Conservation (phyloP, 2,797 vertebrate genomes). For the Eleutherodactylus coqui region DNA sequence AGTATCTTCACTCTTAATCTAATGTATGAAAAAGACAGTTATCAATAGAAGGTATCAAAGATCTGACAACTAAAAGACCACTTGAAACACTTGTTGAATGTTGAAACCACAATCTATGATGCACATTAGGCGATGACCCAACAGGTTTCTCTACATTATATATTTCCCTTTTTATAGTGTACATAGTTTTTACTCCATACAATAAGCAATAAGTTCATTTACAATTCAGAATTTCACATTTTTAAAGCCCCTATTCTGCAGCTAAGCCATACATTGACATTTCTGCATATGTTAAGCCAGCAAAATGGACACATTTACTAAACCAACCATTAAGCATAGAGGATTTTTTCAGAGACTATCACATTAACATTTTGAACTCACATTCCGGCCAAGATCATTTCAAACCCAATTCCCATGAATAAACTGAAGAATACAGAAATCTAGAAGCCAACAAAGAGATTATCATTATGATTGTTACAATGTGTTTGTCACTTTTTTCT, state of each 20-base stretch:
- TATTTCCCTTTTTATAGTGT: not conserved
- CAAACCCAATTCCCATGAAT: conserved; percentile 15
- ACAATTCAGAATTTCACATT: not conserved
- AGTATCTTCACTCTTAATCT: not conserved
- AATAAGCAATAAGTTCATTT: not conserved
- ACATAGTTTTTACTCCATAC: not conserved
- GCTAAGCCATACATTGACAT: not conserved
- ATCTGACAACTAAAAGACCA: not conserved
- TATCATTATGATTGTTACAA: conserved; percentile 38
- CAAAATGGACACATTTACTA: conserved; percentile 1
- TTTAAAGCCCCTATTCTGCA: not conserved
- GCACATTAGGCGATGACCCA: not conserved
- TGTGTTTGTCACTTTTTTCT: conserved; percentile 53
- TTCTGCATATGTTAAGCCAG: not conserved
- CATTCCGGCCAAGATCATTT: conserved; percentile 17
- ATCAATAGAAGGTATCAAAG: not conserved
- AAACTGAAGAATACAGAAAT: conserved; percentile 45
- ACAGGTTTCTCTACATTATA: not conserved
- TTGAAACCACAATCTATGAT: too few relatives aligned
- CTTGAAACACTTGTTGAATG: not conserved
- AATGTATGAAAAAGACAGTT: not conserved
- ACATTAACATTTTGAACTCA: conserved; percentile 30
- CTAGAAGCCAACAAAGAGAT: conserved; percentile 36
- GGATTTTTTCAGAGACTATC: not conserved
- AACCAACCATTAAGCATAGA: not conserved